These are phyloP conservation scores for Arctocebus calabarensis DNA, from an alignment of 2,797 vertebrate species.

Conservation along the genomic window DNA sequence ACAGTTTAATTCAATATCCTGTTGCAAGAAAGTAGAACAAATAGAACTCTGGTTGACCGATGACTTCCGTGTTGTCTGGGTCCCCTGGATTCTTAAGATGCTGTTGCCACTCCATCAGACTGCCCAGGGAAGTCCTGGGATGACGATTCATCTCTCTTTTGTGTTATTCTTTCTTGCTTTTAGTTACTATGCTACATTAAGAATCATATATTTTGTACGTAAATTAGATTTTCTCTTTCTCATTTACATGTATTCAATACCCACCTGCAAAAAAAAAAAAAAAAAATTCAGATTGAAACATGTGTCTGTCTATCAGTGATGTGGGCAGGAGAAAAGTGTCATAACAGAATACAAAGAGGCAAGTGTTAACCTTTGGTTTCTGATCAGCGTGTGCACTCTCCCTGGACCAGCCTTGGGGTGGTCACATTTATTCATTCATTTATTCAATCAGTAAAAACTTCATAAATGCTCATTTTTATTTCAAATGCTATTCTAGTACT, in stretches of 20 bases:
- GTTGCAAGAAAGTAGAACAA: background rate
- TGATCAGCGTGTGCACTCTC: background rate
- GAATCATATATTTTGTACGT: background rate
- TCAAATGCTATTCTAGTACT: background rate
- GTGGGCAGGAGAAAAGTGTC: background rate
- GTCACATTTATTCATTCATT: background rate
- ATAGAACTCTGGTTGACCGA: background rate
- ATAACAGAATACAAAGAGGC: background rate
- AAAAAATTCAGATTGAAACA: background rate
- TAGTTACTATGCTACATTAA: background rate
- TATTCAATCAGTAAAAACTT: background rate
- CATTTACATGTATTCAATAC: background rate
- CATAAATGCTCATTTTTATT: background rate
- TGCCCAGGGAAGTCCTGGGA: background rate
- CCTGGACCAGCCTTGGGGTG: background rate
- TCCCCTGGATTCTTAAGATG: background rate
- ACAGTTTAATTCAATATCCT: background rate
- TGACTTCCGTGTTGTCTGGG: too few species aligned
- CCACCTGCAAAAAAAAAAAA: too few species aligned
- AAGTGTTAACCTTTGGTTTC: background rate
- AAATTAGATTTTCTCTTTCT: background rate
- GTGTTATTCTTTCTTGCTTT: background rate
- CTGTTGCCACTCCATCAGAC: too few species aligned
- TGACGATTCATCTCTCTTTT: background rate
- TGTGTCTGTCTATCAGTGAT: background rate